Evolutionary conservation across 2,797 vertebrate genomes (phyloP).

Genomic region (Sylvilagus floridanus): DNA sequence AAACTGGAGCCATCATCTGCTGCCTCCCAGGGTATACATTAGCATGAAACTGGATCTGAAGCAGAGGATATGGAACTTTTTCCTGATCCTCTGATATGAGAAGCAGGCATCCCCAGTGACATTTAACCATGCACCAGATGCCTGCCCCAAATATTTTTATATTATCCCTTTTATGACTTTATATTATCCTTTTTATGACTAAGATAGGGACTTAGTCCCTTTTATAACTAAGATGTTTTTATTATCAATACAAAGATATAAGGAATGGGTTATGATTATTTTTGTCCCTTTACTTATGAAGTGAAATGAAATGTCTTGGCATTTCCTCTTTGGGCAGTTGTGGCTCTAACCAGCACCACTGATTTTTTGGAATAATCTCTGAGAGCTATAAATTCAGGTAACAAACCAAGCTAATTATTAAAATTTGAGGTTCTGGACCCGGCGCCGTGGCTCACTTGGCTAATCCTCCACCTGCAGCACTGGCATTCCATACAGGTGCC

Average conservation of each 20-base stretch:
- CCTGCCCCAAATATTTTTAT: background rate
- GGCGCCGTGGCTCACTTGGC: no score
- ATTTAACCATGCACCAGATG: no score
- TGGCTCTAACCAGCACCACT: constrained; percentile 12
- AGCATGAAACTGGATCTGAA: no score
- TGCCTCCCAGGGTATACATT: no score
- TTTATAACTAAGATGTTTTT: constrained; percentile 16
- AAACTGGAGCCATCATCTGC: no score
- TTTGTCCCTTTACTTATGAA: background rate
- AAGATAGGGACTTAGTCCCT: background rate
- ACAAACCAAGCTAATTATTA: background rate
- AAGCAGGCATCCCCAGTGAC: no score
- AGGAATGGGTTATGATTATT: background rate
- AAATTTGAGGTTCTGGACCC: background rate
- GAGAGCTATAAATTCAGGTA: background rate
- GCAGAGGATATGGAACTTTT: no score
- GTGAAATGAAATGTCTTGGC: background rate
- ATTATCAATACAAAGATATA: background rate
- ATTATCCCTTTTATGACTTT: background rate
- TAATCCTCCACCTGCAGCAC: no score
- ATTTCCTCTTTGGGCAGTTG: background rate
- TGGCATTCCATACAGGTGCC: no score
- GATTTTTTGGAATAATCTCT: constrained; percentile 33
- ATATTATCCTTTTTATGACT: no score
- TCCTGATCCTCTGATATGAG: no score